Base-by-base conservation (phyloP, 2,797 vertebrate species). In the Ctenosaura bakeri region DNA sequence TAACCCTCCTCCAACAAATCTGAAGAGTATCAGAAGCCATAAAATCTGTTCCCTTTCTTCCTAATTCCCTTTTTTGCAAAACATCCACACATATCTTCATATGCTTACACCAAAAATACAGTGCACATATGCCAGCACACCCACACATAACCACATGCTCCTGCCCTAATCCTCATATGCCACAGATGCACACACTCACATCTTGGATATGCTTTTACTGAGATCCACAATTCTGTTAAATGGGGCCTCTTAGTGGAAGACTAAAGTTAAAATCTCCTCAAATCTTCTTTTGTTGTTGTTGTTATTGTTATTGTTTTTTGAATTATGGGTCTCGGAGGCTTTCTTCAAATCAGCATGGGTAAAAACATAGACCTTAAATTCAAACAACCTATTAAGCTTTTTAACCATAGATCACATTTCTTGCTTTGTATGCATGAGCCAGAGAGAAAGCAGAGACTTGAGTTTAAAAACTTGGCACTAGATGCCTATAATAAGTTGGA, bases 191-290 rank as follows among this genome's bases (percentile, higher is more conserved):
- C 18, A 69, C 12, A 82, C 0, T 14, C 7, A 64, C 74, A 62
- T 18, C 20, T 26, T 35, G 54, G 66, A 52, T 59, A 74, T 52
- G 62, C 29, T 76, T 89, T 77, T 76, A 77, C 42, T 20, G 42
- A 89, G 42, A 35, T 76, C 66, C 66, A 26, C 35, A 59, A 6
- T 74, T 88, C 81, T 89, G 5, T 88, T 83, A 89, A 0, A 59
- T 71, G 26, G 52, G 79, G n/a, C 14, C 10, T 59, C 9, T 20
- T 76, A 42, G 9, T 50, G 20, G 38, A 20, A 77, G 29, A 46
- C 74, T 42, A 24, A 56, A 74, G 18, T 69, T 62, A 76, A 88
- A 74, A 42, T 56, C 82, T 62, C 29, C 6, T 14, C 13, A 29
- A 4, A 29, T 8, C 29, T 66, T 26, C 7, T 29, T 29, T 69